These are phyloP conservation scores for Promerops cafer DNA, from an alignment of 2,113 vertebrate genomes.

Conservation along the genomic window DNA sequence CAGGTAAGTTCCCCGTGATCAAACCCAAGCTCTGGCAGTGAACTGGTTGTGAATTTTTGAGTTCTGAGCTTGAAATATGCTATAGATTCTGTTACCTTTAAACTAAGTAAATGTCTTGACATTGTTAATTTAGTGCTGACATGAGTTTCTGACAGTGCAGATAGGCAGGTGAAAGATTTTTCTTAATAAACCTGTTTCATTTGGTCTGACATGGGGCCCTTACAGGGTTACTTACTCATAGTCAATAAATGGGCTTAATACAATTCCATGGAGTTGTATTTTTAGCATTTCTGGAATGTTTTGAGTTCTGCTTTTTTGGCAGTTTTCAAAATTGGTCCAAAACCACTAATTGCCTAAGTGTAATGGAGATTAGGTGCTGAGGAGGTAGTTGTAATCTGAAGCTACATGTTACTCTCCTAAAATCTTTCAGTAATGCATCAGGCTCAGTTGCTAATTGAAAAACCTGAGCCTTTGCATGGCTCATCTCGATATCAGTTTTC, in stretches of 20 bases:
- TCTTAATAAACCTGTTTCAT: neutral
- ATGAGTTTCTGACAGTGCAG: neutral
- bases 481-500: neutral
- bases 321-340: neutral
- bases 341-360: neutral
- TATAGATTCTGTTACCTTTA: neutral
- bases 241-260: neutral
- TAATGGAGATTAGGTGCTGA: neutral
- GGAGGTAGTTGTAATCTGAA: neutral
- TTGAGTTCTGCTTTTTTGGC: neutral
- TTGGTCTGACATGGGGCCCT: neutral
- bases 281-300: neutral
- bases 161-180: neutral
- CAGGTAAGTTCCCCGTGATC: conserved; percentile 74
- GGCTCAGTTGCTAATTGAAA: neutral
- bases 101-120: neutral
- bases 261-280: neutral
- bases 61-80: neutral
- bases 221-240: neutral
- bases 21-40: neutral
- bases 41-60: neutral
- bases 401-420: neutral
- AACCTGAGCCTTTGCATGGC: neutral
- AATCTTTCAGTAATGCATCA: accelerated
- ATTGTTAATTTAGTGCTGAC: neutral